These are phyloP conservation scores for Talpa occidentalis DNA, from an alignment of 2,113 vertebrate genomes.

Conservation along the genomic window DNA sequence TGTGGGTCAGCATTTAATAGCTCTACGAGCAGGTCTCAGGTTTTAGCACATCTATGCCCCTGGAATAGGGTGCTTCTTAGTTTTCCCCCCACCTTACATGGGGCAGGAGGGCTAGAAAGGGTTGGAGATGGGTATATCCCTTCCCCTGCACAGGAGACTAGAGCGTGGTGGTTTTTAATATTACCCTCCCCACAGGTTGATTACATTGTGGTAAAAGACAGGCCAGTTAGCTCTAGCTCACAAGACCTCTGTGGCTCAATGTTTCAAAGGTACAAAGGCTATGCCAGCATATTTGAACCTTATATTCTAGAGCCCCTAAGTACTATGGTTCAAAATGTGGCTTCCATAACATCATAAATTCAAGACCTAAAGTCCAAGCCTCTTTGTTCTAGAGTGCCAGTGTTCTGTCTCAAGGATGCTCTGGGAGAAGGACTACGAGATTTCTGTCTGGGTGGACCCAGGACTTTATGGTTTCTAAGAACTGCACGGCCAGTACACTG, in stretches of 20 bases:
- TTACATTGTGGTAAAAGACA: not conserved
- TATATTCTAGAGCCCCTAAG: not conserved
- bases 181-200: not conserved
- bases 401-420: not conserved
- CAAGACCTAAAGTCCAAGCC: not conserved
- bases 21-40: not conserved
- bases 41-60: not conserved
- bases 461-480: not conserved
- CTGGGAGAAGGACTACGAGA: not conserved
- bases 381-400: not conserved
- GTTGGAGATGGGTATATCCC: not conserved
- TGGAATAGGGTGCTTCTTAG: not conserved
- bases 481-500: not conserved
- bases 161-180: not conserved
- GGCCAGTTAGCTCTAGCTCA: not conserved
- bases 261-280: not conserved
- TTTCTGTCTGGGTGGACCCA: not conserved
- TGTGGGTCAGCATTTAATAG: not conserved
- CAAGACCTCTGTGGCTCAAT: not conserved
- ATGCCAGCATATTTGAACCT: not conserved
- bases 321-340: not conserved
- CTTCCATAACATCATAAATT: not conserved
- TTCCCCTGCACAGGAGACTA: not conserved
- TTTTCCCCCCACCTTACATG: not conserved
- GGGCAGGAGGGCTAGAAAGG: not conserved